Conservation (phyloP, 1,140 invertebrate genomes). For the Gryon sp. region DNA sequence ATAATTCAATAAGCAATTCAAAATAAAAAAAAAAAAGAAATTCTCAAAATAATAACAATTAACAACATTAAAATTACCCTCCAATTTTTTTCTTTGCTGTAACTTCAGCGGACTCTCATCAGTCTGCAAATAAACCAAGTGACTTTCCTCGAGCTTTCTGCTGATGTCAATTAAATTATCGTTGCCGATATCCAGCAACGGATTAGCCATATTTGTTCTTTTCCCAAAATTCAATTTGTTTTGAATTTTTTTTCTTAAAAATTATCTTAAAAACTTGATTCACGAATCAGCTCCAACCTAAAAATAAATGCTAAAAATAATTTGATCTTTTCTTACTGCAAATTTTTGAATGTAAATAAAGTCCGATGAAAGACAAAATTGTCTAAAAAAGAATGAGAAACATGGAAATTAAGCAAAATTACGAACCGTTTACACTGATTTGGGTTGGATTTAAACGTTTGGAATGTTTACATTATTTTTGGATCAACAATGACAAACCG, state of each 20-base stretch:
- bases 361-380: too few species aligned
- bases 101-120: constrained; percentile 88
- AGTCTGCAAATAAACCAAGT: constrained; percentile 87
- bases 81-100: constrained; percentile 85
- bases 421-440: too few species aligned
- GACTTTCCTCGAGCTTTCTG: constrained; percentile 84
- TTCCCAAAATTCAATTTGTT: not conserved
- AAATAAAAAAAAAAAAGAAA: too few species aligned
- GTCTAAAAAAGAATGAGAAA: too few species aligned
- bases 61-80: constrained; percentile 80
- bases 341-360: too few species aligned
- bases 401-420: too few species aligned
- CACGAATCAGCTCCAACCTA: constrained; percentile 72
- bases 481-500: too few species aligned
- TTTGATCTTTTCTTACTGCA: too few species aligned
- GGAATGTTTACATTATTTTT: too few species aligned
- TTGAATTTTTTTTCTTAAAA: not conserved
- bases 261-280: constrained; percentile 33
- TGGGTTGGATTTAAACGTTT: too few species aligned
- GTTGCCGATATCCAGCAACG: constrained; percentile 73
- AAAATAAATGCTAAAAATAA: constrained; percentile 77
- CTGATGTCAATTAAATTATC: constrained; percentile 83
- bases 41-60: not conserved
- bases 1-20: too few species aligned
- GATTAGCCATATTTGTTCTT: constrained; percentile 76